Evolutionary conservation across 2,113 vertebrate genomes (phyloP), one percentile per base, ranked within the genome.

Genomic region (Riparia riparia): DNA sequence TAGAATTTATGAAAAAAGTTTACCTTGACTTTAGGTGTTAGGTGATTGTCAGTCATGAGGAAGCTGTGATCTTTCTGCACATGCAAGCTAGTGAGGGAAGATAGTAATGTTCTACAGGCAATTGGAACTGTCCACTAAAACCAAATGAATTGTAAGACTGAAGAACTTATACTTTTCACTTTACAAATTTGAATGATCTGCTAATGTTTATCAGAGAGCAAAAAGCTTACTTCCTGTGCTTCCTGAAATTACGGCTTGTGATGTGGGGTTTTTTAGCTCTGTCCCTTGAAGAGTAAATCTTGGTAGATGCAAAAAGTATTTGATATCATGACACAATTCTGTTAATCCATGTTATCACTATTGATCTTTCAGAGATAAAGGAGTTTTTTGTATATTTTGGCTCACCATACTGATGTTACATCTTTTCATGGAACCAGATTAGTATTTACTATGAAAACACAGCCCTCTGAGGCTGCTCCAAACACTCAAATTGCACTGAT

Each of bases 401-500:
- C 41, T 88, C 50, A 41, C 29, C 34, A 45, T 37, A 39, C 17
- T 70, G 51, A 31, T 63, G 21, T 39, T 41, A 8, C 2, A 1
- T 81, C 29, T 81, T 69, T 70, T 44, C 37, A 19, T 66, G 76
- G 3, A 14, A 22, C 50, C 22, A 44, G 22, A 54, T 78, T 6
- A 76, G 47, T 34, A 18, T 92, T 82, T 54, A 53, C 58, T 69
- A 3, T 65, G 44, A 71, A 93, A 88, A 69, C 81, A 47, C 31
- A 57, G 45, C 71, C 63, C 58, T 76, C 25, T 60, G 65, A 78
- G 81, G 26, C 45, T 64, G 44, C 58, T 91, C 8, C 39, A 15
- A 34, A 7, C 79, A 20, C 91, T 93, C 80, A 13, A 56, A 78
- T 78, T 92, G 91, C 1, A 24, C 94, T 95, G 96, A 90, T 72